phyloP scores from a whole-genome alignment of 2,113 vertebrate genomes.

The Chascanopsetta lugubris region DNA sequence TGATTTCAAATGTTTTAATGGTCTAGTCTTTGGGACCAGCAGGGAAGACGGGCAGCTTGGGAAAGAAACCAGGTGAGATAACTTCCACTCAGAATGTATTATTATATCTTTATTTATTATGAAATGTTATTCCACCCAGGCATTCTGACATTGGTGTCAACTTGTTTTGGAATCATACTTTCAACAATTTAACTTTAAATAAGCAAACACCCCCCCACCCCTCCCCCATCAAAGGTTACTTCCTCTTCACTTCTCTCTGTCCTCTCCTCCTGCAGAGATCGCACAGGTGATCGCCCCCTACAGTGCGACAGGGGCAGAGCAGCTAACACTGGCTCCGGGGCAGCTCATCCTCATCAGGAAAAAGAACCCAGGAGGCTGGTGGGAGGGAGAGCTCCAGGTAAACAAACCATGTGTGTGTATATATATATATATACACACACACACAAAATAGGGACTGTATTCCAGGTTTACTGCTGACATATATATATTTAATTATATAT shows the following conservation, averaged over 20 bases:
- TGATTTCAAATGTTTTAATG: constrained; percentile 12
- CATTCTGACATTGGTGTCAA: too few species aligned
- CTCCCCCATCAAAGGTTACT: too few species aligned
- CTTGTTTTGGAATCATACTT: too few species aligned
- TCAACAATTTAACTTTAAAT: too few species aligned
- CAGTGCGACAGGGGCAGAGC: constrained; percentile 93
- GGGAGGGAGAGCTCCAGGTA: constrained; percentile 98
- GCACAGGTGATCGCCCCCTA: constrained; percentile 97
- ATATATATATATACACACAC: not conserved
- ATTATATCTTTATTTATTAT: too few species aligned
- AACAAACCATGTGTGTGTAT: not conserved
- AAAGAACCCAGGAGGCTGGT: constrained; percentile 99
- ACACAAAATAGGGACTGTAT: too few species aligned
- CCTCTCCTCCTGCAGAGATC: constrained; percentile 84
- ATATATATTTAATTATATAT: too few species aligned
- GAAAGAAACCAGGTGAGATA: constrained; percentile 95
- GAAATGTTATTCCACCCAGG: too few species aligned
- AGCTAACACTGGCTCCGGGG: constrained; percentile 95
- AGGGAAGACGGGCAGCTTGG: constrained; percentile 95
- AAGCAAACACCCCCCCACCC: too few species aligned
- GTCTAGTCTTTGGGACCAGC: constrained; percentile 90
- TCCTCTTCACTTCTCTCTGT: not conserved
- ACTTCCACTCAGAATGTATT: not conserved
- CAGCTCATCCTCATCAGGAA: constrained; percentile 98
- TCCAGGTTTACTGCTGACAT: too few species aligned